Conservation (phyloP, 2,113 vertebrate genomes). For the Centrocercus urophasianus region DNA sequence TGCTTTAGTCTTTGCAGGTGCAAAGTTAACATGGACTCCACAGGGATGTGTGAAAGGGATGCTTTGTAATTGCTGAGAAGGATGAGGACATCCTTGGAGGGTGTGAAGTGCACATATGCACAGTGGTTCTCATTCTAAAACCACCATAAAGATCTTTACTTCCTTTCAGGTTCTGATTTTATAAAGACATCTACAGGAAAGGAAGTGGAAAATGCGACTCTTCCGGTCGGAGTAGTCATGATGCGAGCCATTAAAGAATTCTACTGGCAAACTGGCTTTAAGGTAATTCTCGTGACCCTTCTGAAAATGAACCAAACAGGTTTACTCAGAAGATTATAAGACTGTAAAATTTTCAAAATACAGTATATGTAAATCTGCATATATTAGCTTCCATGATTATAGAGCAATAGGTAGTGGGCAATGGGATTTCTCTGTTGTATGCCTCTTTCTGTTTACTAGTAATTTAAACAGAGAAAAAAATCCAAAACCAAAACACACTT, state of each 20-base stretch:
- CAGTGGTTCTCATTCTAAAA: not conserved
- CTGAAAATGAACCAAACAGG: not conserved
- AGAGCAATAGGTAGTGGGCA: not conserved
- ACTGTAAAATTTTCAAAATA: not conserved
- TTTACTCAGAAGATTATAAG: not conserved
- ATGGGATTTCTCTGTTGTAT: not conserved
- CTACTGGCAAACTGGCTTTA: constrained; percentile 89
- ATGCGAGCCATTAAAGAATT: constrained; percentile 92
- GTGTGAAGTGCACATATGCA: not conserved
- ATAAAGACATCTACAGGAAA: constrained; percentile 99
- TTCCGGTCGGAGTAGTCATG: constrained; percentile 94
- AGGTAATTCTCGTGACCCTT: constrained; percentile 79
- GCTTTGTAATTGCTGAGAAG: not conserved
- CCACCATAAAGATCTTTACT: constrained; percentile 26
- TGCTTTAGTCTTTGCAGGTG: not conserved
- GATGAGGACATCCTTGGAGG: not conserved
- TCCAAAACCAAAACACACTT: not conserved
- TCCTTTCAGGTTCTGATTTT: constrained; percentile 92
- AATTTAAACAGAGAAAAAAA: not conserved
- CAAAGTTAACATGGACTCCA: not conserved
- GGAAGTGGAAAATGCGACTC: constrained; percentile 93
- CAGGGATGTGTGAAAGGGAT: rapidly evolving
- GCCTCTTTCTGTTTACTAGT: not conserved
- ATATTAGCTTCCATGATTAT: not conserved
- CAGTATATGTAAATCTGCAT: not conserved